These are phyloP conservation scores for Drosophila rhopaloa DNA, from an alignment of 1,140 invertebrate genomes.

Conservation along the genomic window DNA sequence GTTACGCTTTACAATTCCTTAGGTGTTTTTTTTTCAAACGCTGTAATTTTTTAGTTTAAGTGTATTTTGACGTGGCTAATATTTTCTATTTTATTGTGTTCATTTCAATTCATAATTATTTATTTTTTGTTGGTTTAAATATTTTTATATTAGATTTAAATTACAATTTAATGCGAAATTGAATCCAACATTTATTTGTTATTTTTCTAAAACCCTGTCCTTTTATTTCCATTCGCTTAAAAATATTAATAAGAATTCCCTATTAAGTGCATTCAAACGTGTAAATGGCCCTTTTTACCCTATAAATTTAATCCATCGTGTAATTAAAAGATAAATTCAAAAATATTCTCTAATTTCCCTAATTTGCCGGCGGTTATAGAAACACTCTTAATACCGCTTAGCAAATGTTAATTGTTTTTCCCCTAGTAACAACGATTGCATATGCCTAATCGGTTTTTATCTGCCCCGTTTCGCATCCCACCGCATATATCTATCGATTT, in stretches of 20 bases:
- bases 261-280: too few relatives aligned
- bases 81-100: too few relatives aligned
- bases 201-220: too few relatives aligned
- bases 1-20: conserved; percentile 21
- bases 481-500: conserved; percentile 28
- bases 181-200: too few relatives aligned
- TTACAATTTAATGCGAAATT: too few relatives aligned
- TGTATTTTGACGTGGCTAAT: too few relatives aligned
- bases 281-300: neutral
- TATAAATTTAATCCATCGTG: neutral
- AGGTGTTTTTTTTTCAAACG: neutral
- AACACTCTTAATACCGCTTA: conserved; percentile 3
- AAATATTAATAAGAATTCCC: too few relatives aligned
- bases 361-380: neutral
- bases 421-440: conserved; percentile 8
- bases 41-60: too few relatives aligned
- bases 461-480: neutral
- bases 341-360: neutral
- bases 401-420: conserved; percentile 32
- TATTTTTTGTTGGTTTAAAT: neutral
- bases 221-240: too few relatives aligned
- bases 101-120: neutral
- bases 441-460: conserved; percentile 18
- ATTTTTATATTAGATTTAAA: too few relatives aligned
- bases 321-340: neutral